Evolutionary conservation across 2,888 invertebrate genomes (phyloP).

Genomic region (Tyria jacobaeae): DNA sequence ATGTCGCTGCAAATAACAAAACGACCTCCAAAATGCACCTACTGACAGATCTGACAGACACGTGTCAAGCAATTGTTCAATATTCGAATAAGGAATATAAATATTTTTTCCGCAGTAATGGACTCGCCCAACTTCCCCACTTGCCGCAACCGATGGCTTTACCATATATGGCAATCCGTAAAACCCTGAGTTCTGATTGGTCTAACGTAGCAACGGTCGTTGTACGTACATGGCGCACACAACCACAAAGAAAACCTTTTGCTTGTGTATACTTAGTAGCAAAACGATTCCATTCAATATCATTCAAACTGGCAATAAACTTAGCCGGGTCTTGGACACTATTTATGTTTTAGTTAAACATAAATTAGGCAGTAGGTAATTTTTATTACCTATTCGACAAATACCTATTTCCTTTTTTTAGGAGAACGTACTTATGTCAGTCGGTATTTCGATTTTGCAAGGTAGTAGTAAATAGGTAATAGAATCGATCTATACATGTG

Average conservation of each 20-base stretch:
- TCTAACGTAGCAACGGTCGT: constrained; percentile 81
- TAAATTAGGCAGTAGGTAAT: neutral
- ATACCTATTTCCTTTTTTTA: neutral
- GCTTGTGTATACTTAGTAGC: constrained; percentile 63
- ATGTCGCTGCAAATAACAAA: constrained; percentile 57
- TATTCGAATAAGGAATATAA: constrained; percentile 68
- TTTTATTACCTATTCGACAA: neutral
- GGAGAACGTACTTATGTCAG: neutral
- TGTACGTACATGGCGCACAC: constrained; percentile 70
- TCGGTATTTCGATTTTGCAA: neutral
- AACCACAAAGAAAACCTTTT: constrained; percentile 52
- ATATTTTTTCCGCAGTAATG: constrained; percentile 65
- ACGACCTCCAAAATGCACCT: constrained; percentile 60
- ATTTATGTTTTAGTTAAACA: neutral
- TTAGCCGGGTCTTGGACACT: constrained; percentile 45
- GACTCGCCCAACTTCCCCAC: constrained; percentile 83
- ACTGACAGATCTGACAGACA: constrained; percentile 57
- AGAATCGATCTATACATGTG: no score
- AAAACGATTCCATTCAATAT: constrained; percentile 71
- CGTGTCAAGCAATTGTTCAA: constrained; percentile 64
- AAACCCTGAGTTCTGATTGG: constrained; percentile 89
- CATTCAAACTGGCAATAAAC: constrained; percentile 47
- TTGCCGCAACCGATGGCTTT: constrained; percentile 87
- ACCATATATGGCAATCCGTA: constrained; percentile 94
- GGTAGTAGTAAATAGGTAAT: neutral